Conservation (phyloP, 2,797 vertebrate genomes). For the Euphonia xanthogaster region DNA sequence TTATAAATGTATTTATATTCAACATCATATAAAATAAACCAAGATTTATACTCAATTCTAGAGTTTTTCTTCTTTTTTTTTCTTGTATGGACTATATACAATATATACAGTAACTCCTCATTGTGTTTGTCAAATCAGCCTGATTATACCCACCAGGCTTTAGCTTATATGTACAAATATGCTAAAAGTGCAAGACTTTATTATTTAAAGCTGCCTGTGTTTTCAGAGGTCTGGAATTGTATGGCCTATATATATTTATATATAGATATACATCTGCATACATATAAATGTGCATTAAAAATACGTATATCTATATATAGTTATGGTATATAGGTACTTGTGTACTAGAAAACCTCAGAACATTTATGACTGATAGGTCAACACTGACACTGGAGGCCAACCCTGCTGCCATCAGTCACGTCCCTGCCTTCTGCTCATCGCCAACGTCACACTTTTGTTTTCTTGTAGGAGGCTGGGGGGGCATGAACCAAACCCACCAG, state of each 20-base stretch:
- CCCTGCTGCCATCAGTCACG: accelerated
- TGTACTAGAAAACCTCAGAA: not conserved
- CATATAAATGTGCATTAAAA: not conserved
- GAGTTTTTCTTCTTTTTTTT: not conserved
- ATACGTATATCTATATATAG: not conserved
- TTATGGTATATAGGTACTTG: not conserved
- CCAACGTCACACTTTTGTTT: not conserved
- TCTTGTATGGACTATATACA: conserved; percentile 47
- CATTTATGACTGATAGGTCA: not conserved
- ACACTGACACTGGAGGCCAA: not conserved
- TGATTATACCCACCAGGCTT: conserved; percentile 49
- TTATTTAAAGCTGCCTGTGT: conserved; percentile 68
- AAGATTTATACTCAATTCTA: conserved; percentile 56
- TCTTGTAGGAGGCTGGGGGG: not conserved
- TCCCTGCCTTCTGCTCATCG: not conserved
- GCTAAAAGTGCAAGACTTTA: conserved; percentile 73
- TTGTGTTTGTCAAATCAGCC: conserved; percentile 34
- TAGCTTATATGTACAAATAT: conserved; percentile 70
- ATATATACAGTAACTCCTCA: conserved; percentile 58
- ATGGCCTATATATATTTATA: not conserved
- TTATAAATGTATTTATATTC: conserved; percentile 72
- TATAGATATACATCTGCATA: not conserved
- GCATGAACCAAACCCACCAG: not conserved
- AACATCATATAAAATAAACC: conserved; percentile 72
- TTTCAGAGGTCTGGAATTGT: conserved; percentile 64